Evolutionary conservation across 2,888 invertebrate genomes (phyloP).

Genomic region (Philereme vetulata): DNA sequence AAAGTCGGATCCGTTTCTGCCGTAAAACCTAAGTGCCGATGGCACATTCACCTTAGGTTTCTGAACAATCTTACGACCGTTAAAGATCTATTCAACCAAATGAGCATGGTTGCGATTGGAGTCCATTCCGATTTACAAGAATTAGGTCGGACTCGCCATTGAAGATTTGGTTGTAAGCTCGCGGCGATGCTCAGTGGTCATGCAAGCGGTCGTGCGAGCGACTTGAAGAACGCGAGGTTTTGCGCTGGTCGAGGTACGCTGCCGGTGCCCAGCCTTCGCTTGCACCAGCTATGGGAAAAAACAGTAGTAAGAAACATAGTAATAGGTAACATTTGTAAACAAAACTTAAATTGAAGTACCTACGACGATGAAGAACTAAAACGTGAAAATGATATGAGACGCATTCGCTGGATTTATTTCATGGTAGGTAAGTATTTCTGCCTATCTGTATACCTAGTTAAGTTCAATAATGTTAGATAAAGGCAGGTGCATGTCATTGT

Average conservation of each 20-base stretch:
- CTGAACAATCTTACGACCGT: neutral
- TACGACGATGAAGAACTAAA: no score
- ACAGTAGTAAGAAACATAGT: no score
- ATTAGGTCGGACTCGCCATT: slow-evolving; percentile 7
- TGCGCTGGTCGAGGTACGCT: slow-evolving; percentile 94
- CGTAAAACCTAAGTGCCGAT: slow-evolving; percentile 29
- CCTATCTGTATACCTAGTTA: no score
- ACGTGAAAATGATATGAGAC: no score
- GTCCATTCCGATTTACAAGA: neutral
- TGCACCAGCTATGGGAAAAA: slow-evolving; percentile 77
- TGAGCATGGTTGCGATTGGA: slow-evolving; percentile 8
- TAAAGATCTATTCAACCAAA: neutral
- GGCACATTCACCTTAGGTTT: slow-evolving; percentile 18
- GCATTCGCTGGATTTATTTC: no score
- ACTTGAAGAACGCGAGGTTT: slow-evolving; percentile 89
- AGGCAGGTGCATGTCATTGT: no score
- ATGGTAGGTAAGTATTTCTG: no score
- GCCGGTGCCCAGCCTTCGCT: slow-evolving; percentile 97
- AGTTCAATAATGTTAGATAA: no score
- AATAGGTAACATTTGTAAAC: no score
- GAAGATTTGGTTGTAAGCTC: slow-evolving; percentile 1
- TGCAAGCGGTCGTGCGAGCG: slow-evolving; percentile 85
- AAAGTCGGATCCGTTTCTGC: slow-evolving; percentile 26
- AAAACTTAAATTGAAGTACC: no score
- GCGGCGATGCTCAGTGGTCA: slow-evolving; percentile 63